Conservation (phyloP, 2,888 invertebrate species). For the Opisthograptis luteolata region DNA sequence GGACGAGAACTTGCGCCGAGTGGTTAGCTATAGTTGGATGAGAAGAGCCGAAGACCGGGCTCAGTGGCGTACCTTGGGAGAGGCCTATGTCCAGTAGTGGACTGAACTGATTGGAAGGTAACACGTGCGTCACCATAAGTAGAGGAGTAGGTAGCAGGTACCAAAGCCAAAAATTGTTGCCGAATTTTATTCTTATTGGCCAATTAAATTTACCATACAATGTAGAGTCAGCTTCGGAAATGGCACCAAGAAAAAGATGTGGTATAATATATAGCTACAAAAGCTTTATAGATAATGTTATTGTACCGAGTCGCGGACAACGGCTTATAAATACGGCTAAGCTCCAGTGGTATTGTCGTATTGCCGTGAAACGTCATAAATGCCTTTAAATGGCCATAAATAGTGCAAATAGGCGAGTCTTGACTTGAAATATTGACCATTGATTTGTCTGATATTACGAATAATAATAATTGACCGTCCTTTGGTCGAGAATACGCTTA, state of each 20-base stretch:
- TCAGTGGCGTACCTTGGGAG: too few relatives aligned
- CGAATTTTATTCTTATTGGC: background rate
- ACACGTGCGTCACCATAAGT: too few relatives aligned
- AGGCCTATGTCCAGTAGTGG: too few relatives aligned
- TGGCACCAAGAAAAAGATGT: conserved; percentile 65
- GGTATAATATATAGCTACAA: conserved; percentile 27
- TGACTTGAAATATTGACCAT: conserved; percentile 47
- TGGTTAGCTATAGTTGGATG: too few relatives aligned
- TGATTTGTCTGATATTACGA: conserved; percentile 46
- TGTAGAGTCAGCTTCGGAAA: conserved; percentile 39
- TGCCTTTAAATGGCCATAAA: conserved; percentile 20
- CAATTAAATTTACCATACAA: conserved; percentile 10
- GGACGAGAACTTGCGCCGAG: too few relatives aligned
- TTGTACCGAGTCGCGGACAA: conserved; percentile 54
- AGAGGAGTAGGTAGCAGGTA: too few relatives aligned
- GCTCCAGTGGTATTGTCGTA: conserved; percentile 53
- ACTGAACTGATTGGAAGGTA: too few relatives aligned
- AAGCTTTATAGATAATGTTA: conserved; percentile 52
- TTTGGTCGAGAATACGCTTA: too few relatives aligned
- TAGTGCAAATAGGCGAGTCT: conserved; percentile 39
- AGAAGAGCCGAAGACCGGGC: too few relatives aligned
- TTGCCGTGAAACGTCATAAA: conserved; percentile 51
- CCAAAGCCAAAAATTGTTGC: too few relatives aligned
- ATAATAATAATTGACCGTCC: too few relatives aligned
- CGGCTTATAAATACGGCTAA: conserved; percentile 59